phyloP scores from a whole-genome alignment of 2,797 vertebrate genomes.

The Peromyscus melanophrys region DNA sequence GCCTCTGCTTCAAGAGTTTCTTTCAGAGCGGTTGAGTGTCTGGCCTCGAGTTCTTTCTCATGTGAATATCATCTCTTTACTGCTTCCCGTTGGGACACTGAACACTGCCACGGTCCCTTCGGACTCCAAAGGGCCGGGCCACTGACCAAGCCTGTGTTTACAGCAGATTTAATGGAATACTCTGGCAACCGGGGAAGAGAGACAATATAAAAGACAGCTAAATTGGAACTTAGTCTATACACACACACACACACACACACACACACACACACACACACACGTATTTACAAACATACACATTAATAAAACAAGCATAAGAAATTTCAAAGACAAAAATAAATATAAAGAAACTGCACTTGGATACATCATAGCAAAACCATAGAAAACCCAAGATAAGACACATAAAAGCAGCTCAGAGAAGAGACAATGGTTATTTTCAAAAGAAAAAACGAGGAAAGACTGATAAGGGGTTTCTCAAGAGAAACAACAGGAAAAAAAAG shows the following conservation, averaged over 20 bases:
- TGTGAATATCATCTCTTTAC: neutral
- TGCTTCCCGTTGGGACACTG: neutral
- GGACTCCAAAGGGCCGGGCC: neutral
- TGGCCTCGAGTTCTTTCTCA: neutral
- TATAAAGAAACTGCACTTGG: neutral
- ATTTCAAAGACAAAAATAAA: conserved; percentile 5
- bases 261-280: neutral
- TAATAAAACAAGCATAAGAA: neutral
- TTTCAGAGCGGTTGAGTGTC: neutral
- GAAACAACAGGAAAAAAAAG: neutral
- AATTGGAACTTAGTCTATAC: neutral
- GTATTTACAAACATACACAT: neutral
- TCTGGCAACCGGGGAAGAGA: neutral
- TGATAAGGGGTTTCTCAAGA: neutral
- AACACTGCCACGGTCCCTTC: neutral
- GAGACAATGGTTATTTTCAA: neutral
- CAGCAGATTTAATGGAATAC: neutral
- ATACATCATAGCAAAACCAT: neutral
- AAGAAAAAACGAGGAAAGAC: neutral
- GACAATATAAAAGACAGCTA: neutral
- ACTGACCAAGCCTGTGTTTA: neutral
- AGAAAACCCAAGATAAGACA: neutral
- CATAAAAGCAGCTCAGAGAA: neutral
- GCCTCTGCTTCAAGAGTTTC: neutral
- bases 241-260: neutral